Percentiles rank a stretch among this genome's conserved stretches.
These are phyloP conservation scores for Microtus obscurus DNA, from an alignment of 2,797 vertebrate genomes.

Conservation along the genomic window DNA sequence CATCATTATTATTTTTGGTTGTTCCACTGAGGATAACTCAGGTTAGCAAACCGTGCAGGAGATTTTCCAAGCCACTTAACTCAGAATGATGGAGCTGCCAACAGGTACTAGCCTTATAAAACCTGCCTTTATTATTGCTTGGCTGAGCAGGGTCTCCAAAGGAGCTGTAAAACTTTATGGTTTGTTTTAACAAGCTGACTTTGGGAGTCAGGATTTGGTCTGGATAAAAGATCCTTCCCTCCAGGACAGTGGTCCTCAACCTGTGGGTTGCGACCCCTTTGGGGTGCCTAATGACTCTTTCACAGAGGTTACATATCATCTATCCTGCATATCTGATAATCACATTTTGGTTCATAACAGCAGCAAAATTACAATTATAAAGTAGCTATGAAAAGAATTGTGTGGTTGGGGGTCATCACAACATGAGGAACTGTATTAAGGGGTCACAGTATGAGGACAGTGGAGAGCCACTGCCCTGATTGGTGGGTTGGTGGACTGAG, in stretches of 20 bases:
- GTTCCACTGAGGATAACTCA: not conserved
- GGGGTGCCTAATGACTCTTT: not conserved
- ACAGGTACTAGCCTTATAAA: slow-evolving; percentile 69
- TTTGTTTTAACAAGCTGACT: slow-evolving; percentile 41
- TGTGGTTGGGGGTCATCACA: no score
- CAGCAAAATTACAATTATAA: not conserved
- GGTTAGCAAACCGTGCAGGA: slow-evolving; percentile 18
- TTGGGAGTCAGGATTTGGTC: slow-evolving; percentile 39
- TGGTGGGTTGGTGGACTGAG: not conserved
- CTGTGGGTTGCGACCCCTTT: no score
- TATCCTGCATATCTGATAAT: not conserved
- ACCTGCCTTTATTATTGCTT: slow-evolving; percentile 62
- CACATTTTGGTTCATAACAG: not conserved
- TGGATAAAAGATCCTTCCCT: not conserved
- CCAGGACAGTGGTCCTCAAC: not conserved
- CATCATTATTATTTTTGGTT: not conserved
- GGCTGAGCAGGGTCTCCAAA: slow-evolving; percentile 60
- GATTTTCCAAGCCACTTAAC: slow-evolving; percentile 39
- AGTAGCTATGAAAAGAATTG: not conserved
- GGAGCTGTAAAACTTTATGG: slow-evolving; percentile 61
- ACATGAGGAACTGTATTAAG: not conserved
- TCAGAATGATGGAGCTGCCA: slow-evolving; percentile 56
- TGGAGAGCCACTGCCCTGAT: not conserved
- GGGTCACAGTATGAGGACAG: no score
- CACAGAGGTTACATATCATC: not conserved